Conservation (phyloP, 2,797 vertebrate genomes). For the Pristis pectinata region DNA sequence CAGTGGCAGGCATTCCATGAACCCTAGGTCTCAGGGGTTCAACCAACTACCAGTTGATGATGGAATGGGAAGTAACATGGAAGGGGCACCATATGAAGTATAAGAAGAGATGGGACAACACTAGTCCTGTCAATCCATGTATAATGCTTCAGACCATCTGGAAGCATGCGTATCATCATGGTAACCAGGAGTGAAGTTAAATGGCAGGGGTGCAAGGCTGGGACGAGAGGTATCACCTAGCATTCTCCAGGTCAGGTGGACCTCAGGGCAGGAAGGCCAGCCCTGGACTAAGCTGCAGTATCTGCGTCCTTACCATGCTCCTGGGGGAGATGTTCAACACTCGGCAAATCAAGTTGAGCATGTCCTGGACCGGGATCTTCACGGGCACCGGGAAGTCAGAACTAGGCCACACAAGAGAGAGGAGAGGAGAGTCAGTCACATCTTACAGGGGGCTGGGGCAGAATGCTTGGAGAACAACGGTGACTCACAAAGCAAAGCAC, state of each 20-base stretch:
- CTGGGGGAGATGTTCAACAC: constrained; percentile 68
- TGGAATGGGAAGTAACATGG: no score
- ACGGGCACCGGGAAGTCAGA: constrained; percentile 72
- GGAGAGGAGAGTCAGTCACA: background rate
- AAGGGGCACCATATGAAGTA: no score
- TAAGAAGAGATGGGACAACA: no score
- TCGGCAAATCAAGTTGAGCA: constrained; percentile 76
- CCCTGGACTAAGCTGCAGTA: background rate
- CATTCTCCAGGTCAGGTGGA: background rate
- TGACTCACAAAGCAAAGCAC: background rate
- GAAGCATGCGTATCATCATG: background rate
- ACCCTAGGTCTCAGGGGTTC: no score
- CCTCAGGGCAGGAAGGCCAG: background rate
- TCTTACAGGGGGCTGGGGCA: background rate
- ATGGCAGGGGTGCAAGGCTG: background rate
- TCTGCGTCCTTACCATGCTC: constrained; percentile 63
- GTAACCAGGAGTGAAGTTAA: constrained; percentile 32
- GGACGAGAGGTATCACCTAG: background rate
- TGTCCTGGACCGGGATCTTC: constrained; percentile 67
- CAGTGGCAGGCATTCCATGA: no score
- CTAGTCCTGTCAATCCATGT: no score
- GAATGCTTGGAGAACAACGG: constrained; percentile 29
- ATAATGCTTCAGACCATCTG: no score
- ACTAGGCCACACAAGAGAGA: constrained; percentile 47
- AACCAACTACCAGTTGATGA: no score